These are phyloP conservation scores for Tetragonisca angustula DNA, from an alignment of 2,888 invertebrate species.

Conservation along the genomic window DNA sequence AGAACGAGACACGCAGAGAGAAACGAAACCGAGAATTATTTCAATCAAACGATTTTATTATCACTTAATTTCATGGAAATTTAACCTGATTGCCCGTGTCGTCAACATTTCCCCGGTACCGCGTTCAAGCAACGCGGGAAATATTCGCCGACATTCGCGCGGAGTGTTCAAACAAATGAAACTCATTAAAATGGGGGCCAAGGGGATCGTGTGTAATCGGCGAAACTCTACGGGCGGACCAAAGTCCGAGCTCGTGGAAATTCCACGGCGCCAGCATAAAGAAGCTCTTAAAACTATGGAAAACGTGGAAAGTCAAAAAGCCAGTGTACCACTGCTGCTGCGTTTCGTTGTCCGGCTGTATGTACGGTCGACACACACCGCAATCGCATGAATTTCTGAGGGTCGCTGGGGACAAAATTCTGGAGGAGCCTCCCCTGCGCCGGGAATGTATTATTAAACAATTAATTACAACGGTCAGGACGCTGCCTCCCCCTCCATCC, in stretches of 20 bases:
- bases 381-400: slow-evolving; percentile 75
- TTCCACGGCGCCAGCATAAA: slow-evolving; percentile 18
- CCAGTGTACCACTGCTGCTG: background rate
- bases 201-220: background rate
- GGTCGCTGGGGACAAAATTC: slow-evolving; percentile 62
- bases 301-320: slow-evolving; percentile 20
- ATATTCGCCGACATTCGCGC: background rate
- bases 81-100: background rate
- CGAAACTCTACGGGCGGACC: background rate
- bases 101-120: background rate
- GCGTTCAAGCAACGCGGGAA: background rate
- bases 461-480: slow-evolving; percentile 71
- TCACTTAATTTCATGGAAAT: background rate
- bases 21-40: background rate
- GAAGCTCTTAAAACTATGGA: background rate
- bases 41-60: background rate
- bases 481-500: background rate
- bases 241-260: slow-evolving; percentile 15
- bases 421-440: slow-evolving; percentile 35
- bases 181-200: slow-evolving; percentile 10
- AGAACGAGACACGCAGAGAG: background rate
- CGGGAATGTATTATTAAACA: slow-evolving; percentile 72
- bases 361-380: slow-evolving; percentile 40
- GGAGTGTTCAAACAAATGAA: background rate
- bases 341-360: slow-evolving; percentile 7